Base-by-base conservation (phyloP, 2,888 invertebrate genomes). In the Polia nebulosa region DNA sequence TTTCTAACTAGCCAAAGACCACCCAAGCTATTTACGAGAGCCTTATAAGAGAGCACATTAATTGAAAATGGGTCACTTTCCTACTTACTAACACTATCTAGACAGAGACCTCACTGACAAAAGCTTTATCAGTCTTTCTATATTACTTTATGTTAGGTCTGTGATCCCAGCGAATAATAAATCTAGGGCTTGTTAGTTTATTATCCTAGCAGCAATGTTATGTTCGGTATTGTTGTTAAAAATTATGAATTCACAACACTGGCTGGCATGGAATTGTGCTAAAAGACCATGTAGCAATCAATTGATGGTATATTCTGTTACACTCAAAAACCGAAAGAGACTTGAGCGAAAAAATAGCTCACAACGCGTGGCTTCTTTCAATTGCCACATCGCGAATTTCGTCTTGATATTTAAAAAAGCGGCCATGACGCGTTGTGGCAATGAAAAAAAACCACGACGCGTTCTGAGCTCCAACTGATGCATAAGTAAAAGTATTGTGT, bases 121-220 rank as follows among this genome's bases (percentile, higher is more conserved):
- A 63, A 56, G 27, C 36, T 29, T 58, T 81, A 78, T 81, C 75
- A 51, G 45, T 47, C 1, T 55, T 66, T 41, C 2, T 58, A 64
- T 53, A 47, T 59, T 58, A 70, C 47, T 82, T 81, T 64, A 55
- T 70, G 49, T 71, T 49, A 66, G 76, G 80, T 80, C 72, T 60
- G 29, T 71, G 81, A 78, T 78, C 83, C 78, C 73, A 44, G 55
- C 8, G 29, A 45, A 27, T 58, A 56, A 70, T 78, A 58, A 73
- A 69, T 78, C 53, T 73, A 52, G 68, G 44, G 8, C 52, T 47
- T 41, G 29, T 27, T 52, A 41, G 27, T 57, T 63, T 36, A 57
- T 36, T 45, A 29, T 45, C 29, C 9, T 20, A 25, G 20, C 6
- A 15, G 9, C n/a, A 44, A 51, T 57, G 32, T 51, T 36, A 41